phyloP scores from a whole-genome alignment of 1,140 invertebrate genomes.

The Zaprionus kolodkinae region DNA sequence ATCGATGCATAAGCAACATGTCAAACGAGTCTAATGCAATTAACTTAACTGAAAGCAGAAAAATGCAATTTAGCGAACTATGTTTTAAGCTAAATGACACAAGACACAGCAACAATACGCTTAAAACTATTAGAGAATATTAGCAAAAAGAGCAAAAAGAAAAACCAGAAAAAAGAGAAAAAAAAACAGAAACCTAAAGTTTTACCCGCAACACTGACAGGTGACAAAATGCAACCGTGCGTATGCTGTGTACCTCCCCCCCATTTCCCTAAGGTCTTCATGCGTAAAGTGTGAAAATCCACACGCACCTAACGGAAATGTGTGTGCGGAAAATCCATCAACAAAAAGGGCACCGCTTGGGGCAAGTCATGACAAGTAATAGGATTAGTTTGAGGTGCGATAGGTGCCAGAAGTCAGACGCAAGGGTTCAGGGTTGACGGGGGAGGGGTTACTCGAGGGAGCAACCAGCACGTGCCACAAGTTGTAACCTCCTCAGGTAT shows the following conservation, averaged over 20 bases:
- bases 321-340: conserved; percentile 27
- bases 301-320: conserved; percentile 41
- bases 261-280: conserved; percentile 13
- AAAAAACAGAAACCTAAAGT: conserved; percentile 31
- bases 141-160: conserved; percentile 6
- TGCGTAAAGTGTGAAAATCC: conserved; percentile 59
- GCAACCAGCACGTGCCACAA: not conserved
- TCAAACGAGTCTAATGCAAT: conserved; percentile 64
- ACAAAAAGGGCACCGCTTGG: conserved; percentile 34
- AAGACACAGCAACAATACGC: conserved; percentile 19
- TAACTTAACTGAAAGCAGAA: conserved; percentile 47
- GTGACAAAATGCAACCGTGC: conserved; percentile 57
- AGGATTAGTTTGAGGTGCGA: conserved; percentile 34
- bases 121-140: conserved; percentile 38
- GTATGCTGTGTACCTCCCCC: conserved; percentile 25
- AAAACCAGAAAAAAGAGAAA: not conserved
- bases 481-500: not conserved
- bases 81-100: conserved; percentile 37
- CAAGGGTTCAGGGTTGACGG: not conserved
- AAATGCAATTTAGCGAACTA: conserved; percentile 58
- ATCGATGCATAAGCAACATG: conserved; percentile 38
- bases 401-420: conserved; percentile 11
- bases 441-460: not conserved
- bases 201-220: conserved; percentile 17
- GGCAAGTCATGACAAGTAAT: conserved; percentile 43